phyloP scores from a whole-genome alignment of 2,113 vertebrate species.

The Lepisosteus oculatus region DNA sequence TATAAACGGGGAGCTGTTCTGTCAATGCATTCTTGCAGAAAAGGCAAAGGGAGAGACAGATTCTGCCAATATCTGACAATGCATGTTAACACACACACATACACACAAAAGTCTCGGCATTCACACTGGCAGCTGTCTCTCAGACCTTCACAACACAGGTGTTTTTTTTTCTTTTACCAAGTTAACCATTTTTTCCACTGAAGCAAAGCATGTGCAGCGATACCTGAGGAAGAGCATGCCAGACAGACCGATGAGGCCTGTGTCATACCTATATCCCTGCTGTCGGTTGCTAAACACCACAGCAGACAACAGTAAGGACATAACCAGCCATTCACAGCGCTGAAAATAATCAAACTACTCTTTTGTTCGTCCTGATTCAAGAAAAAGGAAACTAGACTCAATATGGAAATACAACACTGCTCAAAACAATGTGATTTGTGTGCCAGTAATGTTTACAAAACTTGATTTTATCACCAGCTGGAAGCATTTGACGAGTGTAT shows the following conservation, averaged over 20 bases:
- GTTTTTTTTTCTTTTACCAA: constrained; percentile 48
- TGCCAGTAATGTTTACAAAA: too few species aligned
- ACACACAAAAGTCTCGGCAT: constrained; percentile 65
- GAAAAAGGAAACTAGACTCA: too few species aligned
- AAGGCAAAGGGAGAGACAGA: constrained; percentile 82
- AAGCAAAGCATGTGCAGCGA: constrained; percentile 74
- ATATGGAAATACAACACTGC: too few species aligned
- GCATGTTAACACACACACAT: constrained; percentile 73
- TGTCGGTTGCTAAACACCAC: constrained; percentile 46
- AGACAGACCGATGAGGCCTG: constrained; percentile 35
- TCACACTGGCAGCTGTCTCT: constrained; percentile 81
- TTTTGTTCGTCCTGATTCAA: too few species aligned
- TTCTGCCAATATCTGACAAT: constrained; percentile 85
- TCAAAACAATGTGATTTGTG: too few species aligned
- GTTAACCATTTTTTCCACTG: constrained; percentile 78
- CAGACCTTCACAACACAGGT: constrained; percentile 82
- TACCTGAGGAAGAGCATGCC: constrained; percentile 71
- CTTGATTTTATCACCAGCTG: too few species aligned
- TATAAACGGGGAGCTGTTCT: constrained; percentile 89
- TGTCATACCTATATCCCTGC: constrained; percentile 66
- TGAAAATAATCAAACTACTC: too few species aligned
- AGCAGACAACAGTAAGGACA: too few species aligned
- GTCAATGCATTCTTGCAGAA: constrained; percentile 83
- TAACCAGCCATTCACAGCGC: too few species aligned
- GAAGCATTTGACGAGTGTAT: too few species aligned